phyloP scores from a whole-genome alignment of 1,140 invertebrate species.

The Microplitis demolitor region DNA sequence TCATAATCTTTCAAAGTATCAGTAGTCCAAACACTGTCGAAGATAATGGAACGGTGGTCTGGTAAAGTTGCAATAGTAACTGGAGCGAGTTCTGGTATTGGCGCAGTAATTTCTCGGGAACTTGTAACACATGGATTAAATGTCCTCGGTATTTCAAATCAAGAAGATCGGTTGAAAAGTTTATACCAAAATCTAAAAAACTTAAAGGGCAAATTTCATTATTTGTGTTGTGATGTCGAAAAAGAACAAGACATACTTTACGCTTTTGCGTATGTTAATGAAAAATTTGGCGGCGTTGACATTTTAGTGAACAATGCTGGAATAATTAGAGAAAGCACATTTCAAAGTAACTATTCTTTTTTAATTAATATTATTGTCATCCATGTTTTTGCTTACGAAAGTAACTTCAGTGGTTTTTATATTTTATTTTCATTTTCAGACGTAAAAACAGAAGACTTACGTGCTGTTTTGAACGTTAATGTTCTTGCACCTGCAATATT shows the following conservation, averaged over 20 bases:
- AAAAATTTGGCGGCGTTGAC: neutral
- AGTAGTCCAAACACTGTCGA: neutral
- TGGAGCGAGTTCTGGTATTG: neutral
- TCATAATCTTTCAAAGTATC: neutral
- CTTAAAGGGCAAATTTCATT: neutral
- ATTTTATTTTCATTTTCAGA: slow-evolving; percentile 9
- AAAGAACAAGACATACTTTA: slow-evolving; percentile 1
- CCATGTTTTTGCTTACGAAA: neutral
- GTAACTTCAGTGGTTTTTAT: neutral
- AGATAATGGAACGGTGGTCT: neutral
- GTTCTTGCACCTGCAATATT: slow-evolving; percentile 63
- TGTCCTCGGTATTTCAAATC: neutral
- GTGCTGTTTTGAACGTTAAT: slow-evolving; percentile 52
- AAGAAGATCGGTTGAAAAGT: neutral
- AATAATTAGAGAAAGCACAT: neutral
- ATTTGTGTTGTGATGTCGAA: neutral
- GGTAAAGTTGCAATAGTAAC: neutral
- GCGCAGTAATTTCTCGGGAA: neutral
- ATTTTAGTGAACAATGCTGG: slow-evolving; percentile 11
- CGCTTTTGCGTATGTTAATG: neutral
- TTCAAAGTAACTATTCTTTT: neutral
- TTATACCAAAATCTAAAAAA: neutral
- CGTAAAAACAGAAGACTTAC: slow-evolving; percentile 6
- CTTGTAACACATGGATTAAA: neutral
- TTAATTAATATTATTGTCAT: too few species aligned